A percentile compares a stretch with the other conserved stretches of the same genome.
phyloP scores from a whole-genome alignment of 2,888 invertebrate genomes.

The Elaeidobius kamerunicus region DNA sequence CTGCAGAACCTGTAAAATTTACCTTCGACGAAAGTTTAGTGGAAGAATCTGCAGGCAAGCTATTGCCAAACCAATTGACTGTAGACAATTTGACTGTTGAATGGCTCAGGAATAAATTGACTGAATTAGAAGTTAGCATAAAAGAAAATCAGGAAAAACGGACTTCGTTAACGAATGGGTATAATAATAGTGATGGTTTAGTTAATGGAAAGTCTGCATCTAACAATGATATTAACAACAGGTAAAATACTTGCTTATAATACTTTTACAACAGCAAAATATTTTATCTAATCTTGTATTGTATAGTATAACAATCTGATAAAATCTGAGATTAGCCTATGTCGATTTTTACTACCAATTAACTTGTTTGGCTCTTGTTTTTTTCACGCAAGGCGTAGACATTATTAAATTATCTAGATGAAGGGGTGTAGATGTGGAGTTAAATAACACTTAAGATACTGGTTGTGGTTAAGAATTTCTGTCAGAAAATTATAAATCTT shows the following conservation, averaged over 20 bases:
- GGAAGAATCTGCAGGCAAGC: slow-evolving; percentile 83
- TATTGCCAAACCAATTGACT: slow-evolving; percentile 82
- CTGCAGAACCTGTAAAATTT: slow-evolving; percentile 73
- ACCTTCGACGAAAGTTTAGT: slow-evolving; percentile 85
- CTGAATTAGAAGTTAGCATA: slow-evolving; percentile 74
- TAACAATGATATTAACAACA: slow-evolving; percentile 43
- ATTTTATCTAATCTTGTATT: not conserved
- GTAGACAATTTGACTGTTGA: slow-evolving; percentile 92
- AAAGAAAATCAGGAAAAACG: slow-evolving; percentile 74
- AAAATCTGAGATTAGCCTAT: too few relatives aligned
- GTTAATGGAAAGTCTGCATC: slow-evolving; percentile 45
- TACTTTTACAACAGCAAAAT: not conserved
- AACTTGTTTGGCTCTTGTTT: too few relatives aligned
- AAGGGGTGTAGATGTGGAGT: too few relatives aligned
- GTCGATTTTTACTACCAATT: too few relatives aligned
- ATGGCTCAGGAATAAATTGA: slow-evolving; percentile 76
- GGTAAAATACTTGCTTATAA: too few relatives aligned
- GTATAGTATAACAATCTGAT: too few relatives aligned
- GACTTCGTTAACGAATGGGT: slow-evolving; percentile 29
- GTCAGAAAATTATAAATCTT: too few relatives aligned
- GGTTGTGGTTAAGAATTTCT: too few relatives aligned
- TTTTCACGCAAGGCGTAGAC: too few relatives aligned
- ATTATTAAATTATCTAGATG: too few relatives aligned
- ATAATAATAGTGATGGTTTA: slow-evolving; percentile 40
- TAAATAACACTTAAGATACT: too few relatives aligned